phyloP scores from a whole-genome alignment of 2,113 vertebrate genomes.

The Crocuta crocuta region DNA sequence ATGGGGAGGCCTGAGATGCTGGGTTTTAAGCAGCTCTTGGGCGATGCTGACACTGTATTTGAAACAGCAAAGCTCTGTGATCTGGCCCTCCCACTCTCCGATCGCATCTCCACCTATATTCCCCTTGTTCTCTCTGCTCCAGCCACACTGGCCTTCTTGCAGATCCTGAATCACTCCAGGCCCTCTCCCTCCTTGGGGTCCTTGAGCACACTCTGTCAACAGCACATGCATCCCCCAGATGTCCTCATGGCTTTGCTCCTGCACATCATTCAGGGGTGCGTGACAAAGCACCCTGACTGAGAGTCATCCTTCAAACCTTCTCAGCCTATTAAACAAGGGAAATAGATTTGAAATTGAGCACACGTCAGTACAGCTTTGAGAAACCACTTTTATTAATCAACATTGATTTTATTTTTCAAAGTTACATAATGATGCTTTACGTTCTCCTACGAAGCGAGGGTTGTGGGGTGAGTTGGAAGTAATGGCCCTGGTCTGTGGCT shows the following conservation, averaged over 20 bases:
- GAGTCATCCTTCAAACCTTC: constrained; percentile 68
- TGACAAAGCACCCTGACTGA: constrained; percentile 59
- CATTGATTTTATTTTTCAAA: constrained; percentile 69
- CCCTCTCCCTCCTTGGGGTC: neutral
- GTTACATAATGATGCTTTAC: constrained; percentile 60
- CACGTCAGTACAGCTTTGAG: constrained; percentile 53
- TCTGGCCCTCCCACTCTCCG: neutral
- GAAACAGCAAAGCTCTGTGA: accelerated
- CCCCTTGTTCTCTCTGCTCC: neutral
- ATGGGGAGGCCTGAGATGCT: neutral
- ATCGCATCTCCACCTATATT: neutral
- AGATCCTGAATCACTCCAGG: neutral
- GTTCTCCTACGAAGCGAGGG: constrained; percentile 68
- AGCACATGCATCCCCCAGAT: neutral
- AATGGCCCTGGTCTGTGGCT: constrained; percentile 61
- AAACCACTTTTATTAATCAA: constrained; percentile 85
- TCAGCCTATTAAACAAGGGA: constrained; percentile 80
- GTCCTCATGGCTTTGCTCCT: neutral
- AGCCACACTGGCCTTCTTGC: neutral
- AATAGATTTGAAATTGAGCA: constrained; percentile 82
- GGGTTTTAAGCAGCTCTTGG: neutral
- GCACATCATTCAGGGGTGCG: neutral
- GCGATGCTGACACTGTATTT: neutral
- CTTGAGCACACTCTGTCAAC: neutral
- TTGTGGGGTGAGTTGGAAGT: constrained; percentile 34